Conservation (phyloP, 2,113 vertebrate genomes). For the Trichomycterus rosablanca region DNA sequence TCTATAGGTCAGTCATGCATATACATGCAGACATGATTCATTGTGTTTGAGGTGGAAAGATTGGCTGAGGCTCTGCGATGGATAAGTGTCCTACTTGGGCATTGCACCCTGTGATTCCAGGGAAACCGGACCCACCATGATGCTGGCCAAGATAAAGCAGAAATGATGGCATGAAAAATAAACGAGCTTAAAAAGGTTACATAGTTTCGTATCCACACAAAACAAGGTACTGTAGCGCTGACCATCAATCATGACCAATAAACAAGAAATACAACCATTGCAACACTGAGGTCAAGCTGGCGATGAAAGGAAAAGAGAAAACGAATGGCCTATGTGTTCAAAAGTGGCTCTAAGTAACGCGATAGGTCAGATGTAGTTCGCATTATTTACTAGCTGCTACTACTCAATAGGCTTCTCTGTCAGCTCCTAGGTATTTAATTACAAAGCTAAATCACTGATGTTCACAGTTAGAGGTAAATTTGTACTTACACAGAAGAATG, state of each 20-base stretch:
- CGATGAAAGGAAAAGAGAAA: neutral
- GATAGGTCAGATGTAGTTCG: conserved; percentile 25
- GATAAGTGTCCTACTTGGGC: too few relatives aligned
- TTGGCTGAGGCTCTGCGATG: too few relatives aligned
- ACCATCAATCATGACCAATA: neutral
- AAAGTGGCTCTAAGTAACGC: conserved; percentile 28
- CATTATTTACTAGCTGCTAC: conserved; percentile 31
- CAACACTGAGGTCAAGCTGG: neutral
- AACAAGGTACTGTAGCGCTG: neutral
- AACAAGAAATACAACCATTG: neutral
- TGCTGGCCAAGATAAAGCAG: neutral
- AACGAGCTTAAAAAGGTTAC: neutral
- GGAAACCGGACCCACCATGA: too few relatives aligned
- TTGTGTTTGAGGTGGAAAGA: too few relatives aligned
- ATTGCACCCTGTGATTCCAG: too few relatives aligned
- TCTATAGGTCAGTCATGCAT: too few relatives aligned
- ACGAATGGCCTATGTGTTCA: conserved; percentile 33
- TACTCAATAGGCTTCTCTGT: conserved; percentile 24
- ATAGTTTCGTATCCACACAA: neutral
- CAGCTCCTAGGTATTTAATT: conserved; percentile 14
- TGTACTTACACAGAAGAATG: too few relatives aligned
- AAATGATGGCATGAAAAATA: neutral
- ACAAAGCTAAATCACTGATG: conserved; percentile 22
- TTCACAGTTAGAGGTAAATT: neutral
- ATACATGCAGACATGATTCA: too few relatives aligned